These are phyloP conservation scores for Hemithea aestivaria DNA, from an alignment of 2,888 invertebrate genomes.

Conservation along the genomic window DNA sequence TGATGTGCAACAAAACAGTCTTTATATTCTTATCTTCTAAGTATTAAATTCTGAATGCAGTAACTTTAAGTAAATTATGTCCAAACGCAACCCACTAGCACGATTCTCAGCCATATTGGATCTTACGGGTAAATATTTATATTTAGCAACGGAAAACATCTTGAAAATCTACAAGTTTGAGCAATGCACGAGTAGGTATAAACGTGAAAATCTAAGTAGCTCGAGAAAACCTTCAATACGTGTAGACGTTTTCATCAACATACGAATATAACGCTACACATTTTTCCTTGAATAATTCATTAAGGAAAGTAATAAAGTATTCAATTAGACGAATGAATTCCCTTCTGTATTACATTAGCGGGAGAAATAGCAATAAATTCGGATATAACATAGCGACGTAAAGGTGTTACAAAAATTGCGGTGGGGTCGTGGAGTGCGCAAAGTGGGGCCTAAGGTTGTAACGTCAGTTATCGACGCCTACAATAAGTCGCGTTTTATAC, in stretches of 20 bases:
- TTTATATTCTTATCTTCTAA: too few species aligned
- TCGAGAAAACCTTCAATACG: constrained; percentile 32
- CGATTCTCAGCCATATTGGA: constrained; percentile 31
- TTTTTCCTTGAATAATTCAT: constrained; percentile 29
- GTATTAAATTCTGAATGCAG: not conserved
- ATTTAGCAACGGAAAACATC: constrained; percentile 35
- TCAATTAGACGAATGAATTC: constrained; percentile 43
- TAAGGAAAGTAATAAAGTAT: constrained; percentile 30
- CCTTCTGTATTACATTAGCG: constrained; percentile 33
- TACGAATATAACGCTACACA: constrained; percentile 19
- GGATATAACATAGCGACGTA: constrained; percentile 33
- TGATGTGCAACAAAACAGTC: too few species aligned
- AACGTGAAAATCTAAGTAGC: constrained; percentile 9
- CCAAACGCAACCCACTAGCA: constrained; percentile 33
- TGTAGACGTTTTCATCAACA: constrained; percentile 23
- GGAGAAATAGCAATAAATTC: constrained; percentile 40
- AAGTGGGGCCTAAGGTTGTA: constrained; percentile 64
- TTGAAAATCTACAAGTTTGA: constrained; percentile 31
- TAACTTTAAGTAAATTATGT: constrained; percentile 29
- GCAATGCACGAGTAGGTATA: constrained; percentile 1
- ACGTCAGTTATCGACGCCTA: constrained; percentile 75
- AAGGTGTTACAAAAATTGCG: constrained; percentile 47
- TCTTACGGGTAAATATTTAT: constrained; percentile 38
- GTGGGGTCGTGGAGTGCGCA: constrained; percentile 39
- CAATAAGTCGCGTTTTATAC: constrained; percentile 79